A percentile compares a stretch with the other conserved stretches of the same genome.
Conservation (phyloP, 2,113 vertebrate species). For the Tilapia sparmanii region DNA sequence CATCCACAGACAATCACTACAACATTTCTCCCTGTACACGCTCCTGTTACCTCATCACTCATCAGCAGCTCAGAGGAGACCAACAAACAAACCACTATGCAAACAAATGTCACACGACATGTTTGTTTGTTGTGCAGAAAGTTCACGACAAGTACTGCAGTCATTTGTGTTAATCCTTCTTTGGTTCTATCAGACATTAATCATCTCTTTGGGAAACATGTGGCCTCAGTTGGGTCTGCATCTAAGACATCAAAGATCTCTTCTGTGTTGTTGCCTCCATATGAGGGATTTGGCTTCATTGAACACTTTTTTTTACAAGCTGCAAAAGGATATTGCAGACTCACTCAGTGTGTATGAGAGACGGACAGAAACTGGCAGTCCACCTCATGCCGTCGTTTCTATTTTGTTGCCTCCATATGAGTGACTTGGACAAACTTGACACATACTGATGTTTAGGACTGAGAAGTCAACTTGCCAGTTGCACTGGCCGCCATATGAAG, state of each 20-base stretch:
- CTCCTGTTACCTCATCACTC: slow-evolving; percentile 13
- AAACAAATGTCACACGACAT: slow-evolving; percentile 20
- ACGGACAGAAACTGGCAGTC: background rate
- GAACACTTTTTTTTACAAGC: background rate
- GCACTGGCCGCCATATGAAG: slow-evolving; percentile 46
- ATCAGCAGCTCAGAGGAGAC: background rate
- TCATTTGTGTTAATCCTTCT: slow-evolving; percentile 10
- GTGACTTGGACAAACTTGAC: slow-evolving; percentile 31
- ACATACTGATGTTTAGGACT: background rate
- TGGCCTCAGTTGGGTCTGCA: slow-evolving; percentile 31
- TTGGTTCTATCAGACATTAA: slow-evolving; percentile 28
- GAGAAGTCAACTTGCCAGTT: slow-evolving; percentile 13
- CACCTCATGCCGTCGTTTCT: background rate
- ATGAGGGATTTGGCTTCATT: slow-evolving; percentile 37
- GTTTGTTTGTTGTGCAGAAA: slow-evolving; percentile 28
- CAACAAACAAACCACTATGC: slow-evolving; percentile 15
- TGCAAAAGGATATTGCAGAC: background rate
- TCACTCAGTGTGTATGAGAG: background rate
- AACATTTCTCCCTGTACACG: background rate
- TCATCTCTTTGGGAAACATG: slow-evolving; percentile 41
- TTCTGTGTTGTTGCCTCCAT: slow-evolving; percentile 40
- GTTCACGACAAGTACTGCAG: slow-evolving; percentile 7
- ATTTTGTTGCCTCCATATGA: slow-evolving; percentile 40
- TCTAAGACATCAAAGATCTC: slow-evolving; percentile 58
- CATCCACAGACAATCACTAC: background rate